phyloP scores from a whole-genome alignment of 2,797 vertebrate genomes.

The Halcyon leucocephala region DNA sequence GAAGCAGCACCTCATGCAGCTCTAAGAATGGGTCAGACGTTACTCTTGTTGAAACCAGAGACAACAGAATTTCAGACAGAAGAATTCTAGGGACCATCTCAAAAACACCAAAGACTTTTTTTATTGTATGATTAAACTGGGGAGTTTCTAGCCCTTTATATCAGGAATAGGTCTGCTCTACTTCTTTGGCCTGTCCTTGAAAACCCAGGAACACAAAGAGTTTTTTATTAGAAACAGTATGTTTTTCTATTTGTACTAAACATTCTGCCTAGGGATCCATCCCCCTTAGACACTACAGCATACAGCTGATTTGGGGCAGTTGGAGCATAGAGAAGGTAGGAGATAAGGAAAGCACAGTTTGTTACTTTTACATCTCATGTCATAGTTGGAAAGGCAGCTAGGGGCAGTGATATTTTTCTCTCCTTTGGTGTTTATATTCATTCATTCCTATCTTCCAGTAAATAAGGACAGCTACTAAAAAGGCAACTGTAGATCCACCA shows the following conservation, averaged over 20 bases:
- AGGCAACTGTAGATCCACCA: background rate
- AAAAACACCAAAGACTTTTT: background rate
- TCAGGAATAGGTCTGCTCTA: background rate
- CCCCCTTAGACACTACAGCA: background rate
- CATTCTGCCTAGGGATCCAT: background rate
- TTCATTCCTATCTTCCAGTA: background rate
- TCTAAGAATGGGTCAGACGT: background rate
- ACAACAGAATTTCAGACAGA: background rate
- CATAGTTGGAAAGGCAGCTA: background rate
- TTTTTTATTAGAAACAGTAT: background rate
- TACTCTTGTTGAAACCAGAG: background rate
- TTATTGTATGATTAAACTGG: background rate
- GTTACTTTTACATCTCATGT: background rate
- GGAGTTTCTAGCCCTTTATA: background rate
- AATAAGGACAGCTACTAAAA: background rate
- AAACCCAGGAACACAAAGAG: background rate
- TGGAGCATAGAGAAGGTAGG: background rate
- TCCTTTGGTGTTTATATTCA: background rate
- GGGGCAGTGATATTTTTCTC: background rate
- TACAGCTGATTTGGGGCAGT: background rate
- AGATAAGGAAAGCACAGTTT: background rate
- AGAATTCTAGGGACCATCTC: background rate
- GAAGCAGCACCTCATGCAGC: background rate
- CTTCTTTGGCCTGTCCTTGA: background rate
- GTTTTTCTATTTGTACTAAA: background rate